A percentile compares a stretch with the other conserved stretches of the same genome.
Conservation (phyloP, 2,888 invertebrate genomes). For the Mesochorus sp. region DNA sequence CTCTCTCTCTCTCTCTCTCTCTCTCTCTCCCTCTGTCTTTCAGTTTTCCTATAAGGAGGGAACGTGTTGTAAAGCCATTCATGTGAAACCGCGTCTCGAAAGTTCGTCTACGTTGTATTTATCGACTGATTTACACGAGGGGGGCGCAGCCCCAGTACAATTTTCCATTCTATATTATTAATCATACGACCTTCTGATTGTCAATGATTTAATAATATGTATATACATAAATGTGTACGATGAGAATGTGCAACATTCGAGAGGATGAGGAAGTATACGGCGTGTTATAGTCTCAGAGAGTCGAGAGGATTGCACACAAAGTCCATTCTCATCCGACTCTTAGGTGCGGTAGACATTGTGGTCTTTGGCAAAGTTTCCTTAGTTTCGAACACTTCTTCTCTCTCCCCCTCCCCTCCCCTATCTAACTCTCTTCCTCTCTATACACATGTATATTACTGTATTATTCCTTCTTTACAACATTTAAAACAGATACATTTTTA, state of each 20-base stretch:
- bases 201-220: background rate
- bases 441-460: background rate
- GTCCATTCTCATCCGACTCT: constrained; percentile 22
- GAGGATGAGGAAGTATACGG: background rate
- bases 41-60: too few relatives aligned
- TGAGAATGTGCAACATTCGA: background rate
- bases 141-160: background rate
- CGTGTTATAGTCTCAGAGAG: background rate
- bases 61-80: constrained; percentile 40
- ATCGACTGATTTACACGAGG: background rate
- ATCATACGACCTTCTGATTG: background rate
- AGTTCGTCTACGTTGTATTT: constrained; percentile 16
- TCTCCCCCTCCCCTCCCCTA: background rate
- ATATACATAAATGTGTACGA: background rate
- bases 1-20: background rate
- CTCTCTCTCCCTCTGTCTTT: too few relatives aligned
- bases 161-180: background rate
- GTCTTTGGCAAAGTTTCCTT: constrained; percentile 11
- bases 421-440: background rate
- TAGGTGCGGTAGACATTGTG: constrained; percentile 1
- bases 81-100: constrained; percentile 11
- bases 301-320: constrained; percentile 3
- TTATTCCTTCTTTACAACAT: background rate
- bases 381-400: background rate
- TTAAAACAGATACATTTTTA: too few relatives aligned